A percentile compares a stretch with the other conserved stretches of the same genome.
phyloP scores from a whole-genome alignment of 2,797 vertebrate species.

The Eidolon dupreanum region DNA sequence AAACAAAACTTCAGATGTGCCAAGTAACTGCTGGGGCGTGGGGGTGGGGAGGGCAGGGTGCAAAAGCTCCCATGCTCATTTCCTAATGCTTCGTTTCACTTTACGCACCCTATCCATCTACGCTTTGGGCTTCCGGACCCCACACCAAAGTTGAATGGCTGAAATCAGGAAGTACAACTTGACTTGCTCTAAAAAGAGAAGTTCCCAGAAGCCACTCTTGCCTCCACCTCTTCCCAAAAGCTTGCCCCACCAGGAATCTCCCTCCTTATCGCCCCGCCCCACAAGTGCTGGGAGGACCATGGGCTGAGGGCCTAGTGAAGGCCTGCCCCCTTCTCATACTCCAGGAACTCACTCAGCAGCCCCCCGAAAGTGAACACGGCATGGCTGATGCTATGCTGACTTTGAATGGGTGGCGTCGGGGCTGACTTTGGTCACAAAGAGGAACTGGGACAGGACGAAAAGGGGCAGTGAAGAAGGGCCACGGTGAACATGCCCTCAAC shows the following conservation, averaged over 20 bases:
- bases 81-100: background rate
- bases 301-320: background rate
- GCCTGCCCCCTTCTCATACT: background rate
- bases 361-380: background rate
- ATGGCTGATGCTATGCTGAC: background rate
- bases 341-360: background rate
- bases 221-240: background rate
- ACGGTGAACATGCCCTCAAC: rapidly evolving
- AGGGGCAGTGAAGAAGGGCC: background rate
- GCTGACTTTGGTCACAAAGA: background rate
- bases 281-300: background rate
- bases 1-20: background rate
- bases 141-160: background rate
- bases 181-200: background rate
- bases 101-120: background rate
- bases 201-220: background rate
- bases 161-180: background rate
- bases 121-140: background rate
- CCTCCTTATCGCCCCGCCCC: background rate
- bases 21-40: background rate
- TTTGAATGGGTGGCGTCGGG: background rate
- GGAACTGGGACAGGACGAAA: background rate
- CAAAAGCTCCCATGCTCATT: background rate
- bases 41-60: background rate
- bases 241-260: background rate